Percentiles rank a stretch among this genome's conserved stretches.
These are phyloP conservation scores for Onthophagus sagittarius DNA, from an alignment of 2,888 invertebrate genomes.

Conservation along the genomic window DNA sequence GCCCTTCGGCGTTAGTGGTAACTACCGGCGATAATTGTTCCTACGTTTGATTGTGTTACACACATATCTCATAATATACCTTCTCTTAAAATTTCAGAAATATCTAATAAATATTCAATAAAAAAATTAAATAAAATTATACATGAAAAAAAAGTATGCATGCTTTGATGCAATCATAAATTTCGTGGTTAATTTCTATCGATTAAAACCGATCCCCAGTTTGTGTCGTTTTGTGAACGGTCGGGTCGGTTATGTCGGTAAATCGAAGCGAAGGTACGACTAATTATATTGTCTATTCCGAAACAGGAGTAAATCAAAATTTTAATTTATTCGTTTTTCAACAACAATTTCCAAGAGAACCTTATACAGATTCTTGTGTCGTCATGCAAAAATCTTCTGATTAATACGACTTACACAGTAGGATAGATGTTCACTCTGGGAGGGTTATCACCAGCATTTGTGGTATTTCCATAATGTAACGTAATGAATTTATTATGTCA, in stretches of 20 bases:
- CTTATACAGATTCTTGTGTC: not conserved
- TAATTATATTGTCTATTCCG: slow-evolving; percentile 17
- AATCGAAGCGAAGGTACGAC: slow-evolving; percentile 13
- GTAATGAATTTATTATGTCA: not conserved
- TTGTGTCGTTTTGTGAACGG: not conserved
- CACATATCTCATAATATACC: not conserved
- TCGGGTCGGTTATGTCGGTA: slow-evolving; percentile 6
- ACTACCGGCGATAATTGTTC: not conserved
- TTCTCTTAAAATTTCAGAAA: not conserved
- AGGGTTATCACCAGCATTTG: not conserved
- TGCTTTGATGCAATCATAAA: slow-evolving; percentile 15
- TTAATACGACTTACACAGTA: not conserved
- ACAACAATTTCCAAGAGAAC: not conserved
- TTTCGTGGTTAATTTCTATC: slow-evolving; percentile 14
- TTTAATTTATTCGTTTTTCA: not conserved
- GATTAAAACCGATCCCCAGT: slow-evolving; percentile 6
- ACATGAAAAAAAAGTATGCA: not conserved
- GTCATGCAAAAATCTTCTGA: not conserved
- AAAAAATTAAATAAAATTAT: not conserved
- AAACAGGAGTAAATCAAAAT: slow-evolving; percentile 6
- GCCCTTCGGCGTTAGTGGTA: slow-evolving; percentile 29
- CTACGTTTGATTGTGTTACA: not conserved
- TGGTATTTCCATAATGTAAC: not conserved
- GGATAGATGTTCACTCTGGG: slow-evolving; percentile 1
- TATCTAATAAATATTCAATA: not conserved